phyloP scores from a whole-genome alignment of 1,140 invertebrate species.

The Bombus terrestris region DNA sequence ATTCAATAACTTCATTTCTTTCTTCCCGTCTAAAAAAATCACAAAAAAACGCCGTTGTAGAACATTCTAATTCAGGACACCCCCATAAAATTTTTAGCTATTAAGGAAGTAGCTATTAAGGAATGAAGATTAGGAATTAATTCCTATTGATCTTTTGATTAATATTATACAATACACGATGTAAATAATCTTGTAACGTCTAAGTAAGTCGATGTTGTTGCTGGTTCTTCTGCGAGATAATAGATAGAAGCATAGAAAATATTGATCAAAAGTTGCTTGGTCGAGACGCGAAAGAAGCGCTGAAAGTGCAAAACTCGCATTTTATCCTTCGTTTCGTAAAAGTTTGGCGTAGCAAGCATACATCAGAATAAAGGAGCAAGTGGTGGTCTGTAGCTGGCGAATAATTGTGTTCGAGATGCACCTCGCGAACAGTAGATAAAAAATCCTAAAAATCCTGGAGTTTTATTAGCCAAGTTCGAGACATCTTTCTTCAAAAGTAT shows the following conservation, averaged over 20 bases:
- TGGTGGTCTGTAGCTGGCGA: conserved; percentile 44
- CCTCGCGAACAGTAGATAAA: conserved; percentile 60
- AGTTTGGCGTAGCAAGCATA: conserved; percentile 47
- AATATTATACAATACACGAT: no score
- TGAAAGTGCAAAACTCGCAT: conserved; percentile 3
- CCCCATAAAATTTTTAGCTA: background rate
- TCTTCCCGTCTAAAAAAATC: no score
- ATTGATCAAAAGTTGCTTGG: background rate
- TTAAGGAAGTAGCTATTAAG: background rate
- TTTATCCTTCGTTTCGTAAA: conserved; percentile 17
- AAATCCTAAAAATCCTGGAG: conserved; percentile 32
- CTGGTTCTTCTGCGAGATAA: background rate
- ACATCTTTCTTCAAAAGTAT: background rate
- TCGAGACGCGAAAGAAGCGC: no score
- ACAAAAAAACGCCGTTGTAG: no score
- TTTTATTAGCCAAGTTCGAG: conserved; percentile 62
- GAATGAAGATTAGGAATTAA: background rate
- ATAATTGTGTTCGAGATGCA: conserved; percentile 61
- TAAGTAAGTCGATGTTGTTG: background rate
- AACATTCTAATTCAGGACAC: no score
- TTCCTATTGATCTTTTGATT: background rate
- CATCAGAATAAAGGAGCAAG: conserved; percentile 54
- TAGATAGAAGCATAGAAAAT: background rate
- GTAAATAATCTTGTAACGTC: background rate
- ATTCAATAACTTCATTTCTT: no score